Conservation (phyloP, 2,113 vertebrate genomes). For the Speoplatyrhinus poulsoni region DNA sequence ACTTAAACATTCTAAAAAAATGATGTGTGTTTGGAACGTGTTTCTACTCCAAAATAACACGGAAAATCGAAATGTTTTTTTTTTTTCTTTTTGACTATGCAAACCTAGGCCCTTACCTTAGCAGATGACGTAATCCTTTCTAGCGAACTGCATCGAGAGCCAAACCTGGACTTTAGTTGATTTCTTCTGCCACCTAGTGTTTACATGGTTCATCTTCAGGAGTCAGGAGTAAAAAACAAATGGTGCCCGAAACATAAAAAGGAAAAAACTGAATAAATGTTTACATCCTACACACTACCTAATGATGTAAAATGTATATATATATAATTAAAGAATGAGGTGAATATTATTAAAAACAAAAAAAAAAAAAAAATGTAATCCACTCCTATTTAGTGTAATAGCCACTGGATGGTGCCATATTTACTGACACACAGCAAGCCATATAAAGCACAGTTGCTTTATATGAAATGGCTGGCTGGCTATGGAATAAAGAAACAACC, state of each 20-base stretch:
- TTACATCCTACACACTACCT: too few relatives aligned
- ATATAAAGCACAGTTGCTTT: too few relatives aligned
- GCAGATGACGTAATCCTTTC: constrained; percentile 45
- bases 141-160: background rate
- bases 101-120: constrained; percentile 1
- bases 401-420: constrained; percentile 30
- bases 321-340: background rate
- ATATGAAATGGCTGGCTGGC: background rate
- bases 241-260: background rate
- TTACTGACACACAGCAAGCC: background rate
- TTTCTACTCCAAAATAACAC: too few relatives aligned
- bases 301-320: too few relatives aligned
- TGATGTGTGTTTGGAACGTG: too few relatives aligned
- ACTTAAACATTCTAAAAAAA: too few relatives aligned
- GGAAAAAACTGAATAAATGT: too few relatives aligned
- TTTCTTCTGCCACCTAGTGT: constrained; percentile 56
- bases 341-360: background rate
- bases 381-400: background rate
- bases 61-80: too few relatives aligned
- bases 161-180: background rate
- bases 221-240: constrained; percentile 11
- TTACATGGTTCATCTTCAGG: background rate
- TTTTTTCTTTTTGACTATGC: background rate
- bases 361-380: background rate
- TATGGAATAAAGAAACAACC: constrained; percentile 10